Evolutionary conservation across 2,888 invertebrate species (phyloP), one percentile per base, ranked within the genome.

Genomic region (Harpalus rubripes): DNA sequence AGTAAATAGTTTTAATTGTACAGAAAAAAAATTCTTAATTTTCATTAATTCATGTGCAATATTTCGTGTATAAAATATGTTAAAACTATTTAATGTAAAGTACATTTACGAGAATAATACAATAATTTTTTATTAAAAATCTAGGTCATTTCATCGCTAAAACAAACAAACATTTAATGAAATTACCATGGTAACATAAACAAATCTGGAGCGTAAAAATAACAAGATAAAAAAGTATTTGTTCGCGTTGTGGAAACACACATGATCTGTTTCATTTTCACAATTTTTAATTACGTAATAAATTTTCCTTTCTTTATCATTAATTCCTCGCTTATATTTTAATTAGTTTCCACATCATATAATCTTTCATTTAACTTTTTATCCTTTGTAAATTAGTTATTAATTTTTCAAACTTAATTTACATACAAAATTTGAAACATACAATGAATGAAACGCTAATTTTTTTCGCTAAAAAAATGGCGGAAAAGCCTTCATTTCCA

Each of bases 331-430:
- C 59, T 15, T 8, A 63, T 18, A 63, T 63, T 63, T 63, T 63
- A 26, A 63, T 63, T 63, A 63, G 10, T 63, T 63, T 63, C 12
- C 63, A 63, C 63, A 63, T 63, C 8, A 63, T 18, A 63, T 63
- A 63, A 63, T 63, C 63, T 63, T 63, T 26, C 22, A 26, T 63
- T 22, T 22, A 61, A 63, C 12, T 63, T 63, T 63, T 63, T 63
- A 63, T 26, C 12, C 18, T 26, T 12, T 63, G 22, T 63, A 63
- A 15, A 63, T 63, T 63, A 22, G 26, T 22, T 22, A 63, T 63
- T 63, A 63, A 63, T 63, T 63, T 26, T 63, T 63, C 18, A 63
- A 12, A 63, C 26, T 63, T 63, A 7, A 26, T 63, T 22, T 63
- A 26, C 22, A 63, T 26, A 12, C 1, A 7, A 52, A 32, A 32